Conservation (phyloP, 1,140 invertebrate genomes). For the Tetranychus cinnabarinus region DNA sequence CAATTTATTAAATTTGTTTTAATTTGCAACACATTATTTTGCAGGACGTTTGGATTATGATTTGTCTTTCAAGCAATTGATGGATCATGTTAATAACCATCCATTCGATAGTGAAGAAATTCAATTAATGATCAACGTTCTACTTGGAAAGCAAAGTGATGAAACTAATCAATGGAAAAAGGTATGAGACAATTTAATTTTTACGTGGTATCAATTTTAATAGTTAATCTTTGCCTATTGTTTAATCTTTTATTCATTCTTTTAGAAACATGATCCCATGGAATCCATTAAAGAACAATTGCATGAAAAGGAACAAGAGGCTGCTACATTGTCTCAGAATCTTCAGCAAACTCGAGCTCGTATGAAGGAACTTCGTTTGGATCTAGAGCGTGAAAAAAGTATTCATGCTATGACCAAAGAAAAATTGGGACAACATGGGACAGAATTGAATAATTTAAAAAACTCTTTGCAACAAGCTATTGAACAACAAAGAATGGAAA, state of each 20-base stretch:
- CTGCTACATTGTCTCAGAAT: not conserved
- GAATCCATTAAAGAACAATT: conserved; percentile 7
- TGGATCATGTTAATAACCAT: conserved; percentile 3
- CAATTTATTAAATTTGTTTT: not conserved
- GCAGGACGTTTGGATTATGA: not conserved
- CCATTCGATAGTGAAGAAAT: conserved; percentile 7
- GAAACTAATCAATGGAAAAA: conserved; percentile 3
- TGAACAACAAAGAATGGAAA: not conserved
- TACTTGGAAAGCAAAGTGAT: conserved; percentile 4
- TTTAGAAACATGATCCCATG: conserved; percentile 5
- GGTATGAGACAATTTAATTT: not conserved
- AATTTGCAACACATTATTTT: not conserved
- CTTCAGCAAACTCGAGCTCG: not conserved
- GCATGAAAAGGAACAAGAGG: not conserved
- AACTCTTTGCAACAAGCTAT: not conserved
- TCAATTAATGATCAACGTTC: conserved; percentile 4
- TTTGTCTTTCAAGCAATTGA: conserved; percentile 1
- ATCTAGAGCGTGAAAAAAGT: not conserved
- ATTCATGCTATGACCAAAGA: not conserved
- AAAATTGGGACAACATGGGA: not conserved
- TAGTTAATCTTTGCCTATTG: not conserved
- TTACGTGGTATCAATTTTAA: too few relatives aligned
- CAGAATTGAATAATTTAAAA: not conserved
- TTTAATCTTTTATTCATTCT: not conserved
- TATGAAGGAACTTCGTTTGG: not conserved